Percentiles rank a stretch among this genome's conserved stretches.
Evolutionary conservation across 2,888 invertebrate species (phyloP).

Genomic region (Trichopoda pennipes): DNA sequence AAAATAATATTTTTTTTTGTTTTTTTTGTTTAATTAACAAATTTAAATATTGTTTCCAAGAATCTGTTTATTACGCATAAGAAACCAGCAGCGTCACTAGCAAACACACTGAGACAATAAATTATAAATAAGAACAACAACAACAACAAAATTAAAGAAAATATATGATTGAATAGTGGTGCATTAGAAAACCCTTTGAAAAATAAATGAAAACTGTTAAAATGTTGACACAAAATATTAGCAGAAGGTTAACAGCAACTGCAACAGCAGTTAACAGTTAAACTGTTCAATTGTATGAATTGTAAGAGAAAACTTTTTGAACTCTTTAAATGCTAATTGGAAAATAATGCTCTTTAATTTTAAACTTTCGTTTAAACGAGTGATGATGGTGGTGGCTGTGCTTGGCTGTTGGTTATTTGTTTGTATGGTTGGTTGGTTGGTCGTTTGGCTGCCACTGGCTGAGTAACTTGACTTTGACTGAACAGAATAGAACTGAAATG

Average conservation of each 20-base stretch:
- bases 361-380: conserved; percentile 19
- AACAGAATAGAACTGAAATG: conserved; percentile 28
- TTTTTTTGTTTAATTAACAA: conserved; percentile 1
- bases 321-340: conserved; percentile 30
- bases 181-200: not conserved
- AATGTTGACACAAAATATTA: too few relatives aligned
- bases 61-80: conserved; percentile 60
- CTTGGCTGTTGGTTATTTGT: conserved; percentile 30
- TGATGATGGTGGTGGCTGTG: conserved; percentile 30
- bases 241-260: not conserved
- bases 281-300: conserved; percentile 13
- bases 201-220: not conserved
- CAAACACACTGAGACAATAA: not conserved
- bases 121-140: too few relatives aligned
- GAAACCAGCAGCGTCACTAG: conserved; percentile 19
- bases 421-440: conserved; percentile 26
- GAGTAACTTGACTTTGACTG: conserved; percentile 36
- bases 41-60: conserved; percentile 48
- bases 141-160: too few relatives aligned
- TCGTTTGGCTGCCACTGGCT: conserved; percentile 37
- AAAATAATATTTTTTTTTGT: conserved; percentile 35
- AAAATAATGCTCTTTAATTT: conserved; percentile 36
- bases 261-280: conserved; percentile 31
- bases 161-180: not conserved
- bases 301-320: conserved; percentile 26